Conservation (phyloP, 2,888 invertebrate species). For the Ferrisia virgata region DNA sequence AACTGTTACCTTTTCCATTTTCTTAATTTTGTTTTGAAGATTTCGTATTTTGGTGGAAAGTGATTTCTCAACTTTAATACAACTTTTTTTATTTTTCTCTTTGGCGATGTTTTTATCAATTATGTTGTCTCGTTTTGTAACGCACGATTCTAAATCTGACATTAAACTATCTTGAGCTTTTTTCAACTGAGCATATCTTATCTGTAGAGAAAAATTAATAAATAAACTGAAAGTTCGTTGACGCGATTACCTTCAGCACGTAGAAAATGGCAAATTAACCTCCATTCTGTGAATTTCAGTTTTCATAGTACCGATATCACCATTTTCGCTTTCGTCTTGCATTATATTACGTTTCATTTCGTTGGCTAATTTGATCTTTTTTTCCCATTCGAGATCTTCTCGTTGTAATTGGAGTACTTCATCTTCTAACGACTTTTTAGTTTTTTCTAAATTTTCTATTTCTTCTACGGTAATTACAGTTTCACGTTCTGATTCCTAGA, state of each 20-base stretch:
- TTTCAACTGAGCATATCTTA: constrained; percentile 56
- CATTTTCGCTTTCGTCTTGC: constrained; percentile 63
- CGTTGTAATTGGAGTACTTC: constrained; percentile 63
- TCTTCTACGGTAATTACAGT: not conserved
- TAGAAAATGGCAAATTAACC: constrained; percentile 54
- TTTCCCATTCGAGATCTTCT: constrained; percentile 76
- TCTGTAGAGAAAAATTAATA: constrained; percentile 51
- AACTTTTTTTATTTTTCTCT: constrained; percentile 55
- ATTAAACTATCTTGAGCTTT: constrained; percentile 62
- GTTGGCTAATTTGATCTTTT: constrained; percentile 67
- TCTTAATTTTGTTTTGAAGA: constrained; percentile 59
- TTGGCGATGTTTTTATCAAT: constrained; percentile 60
- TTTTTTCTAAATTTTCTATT: not conserved
- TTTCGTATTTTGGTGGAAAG: constrained; percentile 61
- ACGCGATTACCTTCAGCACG: not conserved
- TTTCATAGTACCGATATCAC: constrained; percentile 74
- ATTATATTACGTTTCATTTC: constrained; percentile 69
- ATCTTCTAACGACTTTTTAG: constrained; percentile 56
- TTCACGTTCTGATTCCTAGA: constrained; percentile 21
- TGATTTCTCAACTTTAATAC: constrained; percentile 49
- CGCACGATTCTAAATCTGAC: constrained; percentile 64
- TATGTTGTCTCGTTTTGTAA: constrained; percentile 64
- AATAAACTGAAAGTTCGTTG: not conserved
- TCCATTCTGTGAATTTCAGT: constrained; percentile 81
- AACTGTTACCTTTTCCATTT: constrained; percentile 56